Evolutionary conservation across 2,888 invertebrate species (phyloP).

Genomic region (Parnassius smintheus): DNA sequence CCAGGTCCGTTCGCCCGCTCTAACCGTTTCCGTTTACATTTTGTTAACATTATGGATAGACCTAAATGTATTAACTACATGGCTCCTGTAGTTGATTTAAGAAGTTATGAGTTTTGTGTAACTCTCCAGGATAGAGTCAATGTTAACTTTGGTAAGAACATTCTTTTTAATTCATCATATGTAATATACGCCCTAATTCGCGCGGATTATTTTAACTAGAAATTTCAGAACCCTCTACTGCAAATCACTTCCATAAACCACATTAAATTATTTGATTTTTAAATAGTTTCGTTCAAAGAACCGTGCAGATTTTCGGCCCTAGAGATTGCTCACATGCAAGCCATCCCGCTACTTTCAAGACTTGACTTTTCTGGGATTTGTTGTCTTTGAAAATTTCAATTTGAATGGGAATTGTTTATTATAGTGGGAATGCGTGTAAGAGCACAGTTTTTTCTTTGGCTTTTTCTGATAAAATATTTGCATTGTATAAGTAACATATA

Average conservation of each 20-base stretch:
- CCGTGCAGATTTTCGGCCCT: neutral
- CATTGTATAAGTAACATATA: neutral
- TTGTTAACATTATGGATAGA: slow-evolving; percentile 25
- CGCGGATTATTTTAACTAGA: neutral
- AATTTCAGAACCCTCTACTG: neutral
- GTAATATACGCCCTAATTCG: neutral
- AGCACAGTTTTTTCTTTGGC: no score
- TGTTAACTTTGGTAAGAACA: slow-evolving; percentile 15
- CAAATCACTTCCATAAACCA: neutral
- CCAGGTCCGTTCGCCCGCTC: neutral
- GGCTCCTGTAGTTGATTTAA: slow-evolving; percentile 41
- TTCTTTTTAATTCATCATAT: no score
- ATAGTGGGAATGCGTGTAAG: no score
- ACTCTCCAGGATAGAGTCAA: slow-evolving; percentile 16
- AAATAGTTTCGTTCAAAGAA: neutral
- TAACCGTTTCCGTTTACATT: slow-evolving; percentile 5
- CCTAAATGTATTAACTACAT: slow-evolving; percentile 35
- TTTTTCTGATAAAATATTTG: neutral
- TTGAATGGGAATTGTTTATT: no score
- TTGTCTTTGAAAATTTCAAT: no score
- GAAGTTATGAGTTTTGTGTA: slow-evolving; percentile 51
- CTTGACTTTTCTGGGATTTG: no score
- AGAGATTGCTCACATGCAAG: no score
- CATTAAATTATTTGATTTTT: no score
- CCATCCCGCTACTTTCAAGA: no score